These are phyloP conservation scores for Chelmon rostratus DNA, from an alignment of 2,797 vertebrate species.

Conservation along the genomic window DNA sequence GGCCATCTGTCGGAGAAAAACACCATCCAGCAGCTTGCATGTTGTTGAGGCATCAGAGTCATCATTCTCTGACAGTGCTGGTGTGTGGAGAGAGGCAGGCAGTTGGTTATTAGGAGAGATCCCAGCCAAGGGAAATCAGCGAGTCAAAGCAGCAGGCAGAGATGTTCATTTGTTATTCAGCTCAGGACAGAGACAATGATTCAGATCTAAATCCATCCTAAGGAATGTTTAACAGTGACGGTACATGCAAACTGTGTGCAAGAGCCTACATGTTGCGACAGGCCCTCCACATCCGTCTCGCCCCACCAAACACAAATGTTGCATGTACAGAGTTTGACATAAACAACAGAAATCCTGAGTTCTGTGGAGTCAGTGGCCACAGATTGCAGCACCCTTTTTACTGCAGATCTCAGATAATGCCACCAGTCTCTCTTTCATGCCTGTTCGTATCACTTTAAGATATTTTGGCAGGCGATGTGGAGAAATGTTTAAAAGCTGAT, in stretches of 20 bases:
- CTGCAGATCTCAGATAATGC: constrained; percentile 20
- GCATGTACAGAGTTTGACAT: constrained; percentile 26
- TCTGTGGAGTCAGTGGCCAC: neutral
- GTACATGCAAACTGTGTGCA: constrained; percentile 20
- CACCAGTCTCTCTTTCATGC: constrained; percentile 1
- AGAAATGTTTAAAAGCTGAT: constrained; percentile 28
- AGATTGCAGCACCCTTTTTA: constrained; percentile 8
- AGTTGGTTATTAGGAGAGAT: constrained; percentile 51
- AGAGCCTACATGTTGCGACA: constrained; percentile 34
- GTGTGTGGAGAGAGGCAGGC: constrained; percentile 36
- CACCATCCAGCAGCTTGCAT: constrained; percentile 49
- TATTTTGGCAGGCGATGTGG: constrained; percentile 20
- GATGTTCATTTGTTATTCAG: constrained; percentile 60
- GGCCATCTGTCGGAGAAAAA: constrained; percentile 68
- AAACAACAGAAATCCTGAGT: constrained; percentile 34
- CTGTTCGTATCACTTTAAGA: constrained; percentile 14
- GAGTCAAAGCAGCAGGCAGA: constrained; percentile 53
- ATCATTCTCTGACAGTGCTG: constrained; percentile 51
- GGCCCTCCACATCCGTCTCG: constrained; percentile 35
- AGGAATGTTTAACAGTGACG: constrained; percentile 44
- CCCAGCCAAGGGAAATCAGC: constrained; percentile 53
- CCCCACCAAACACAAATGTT: constrained; percentile 6
- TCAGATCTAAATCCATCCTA: constrained; percentile 34
- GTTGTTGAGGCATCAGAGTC: constrained; percentile 57
- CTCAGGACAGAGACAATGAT: constrained; percentile 48